A percentile compares a stretch with the other conserved stretches of the same genome.
Conservation (phyloP, 2,113 vertebrate genomes). For the Nicator chloris region DNA sequence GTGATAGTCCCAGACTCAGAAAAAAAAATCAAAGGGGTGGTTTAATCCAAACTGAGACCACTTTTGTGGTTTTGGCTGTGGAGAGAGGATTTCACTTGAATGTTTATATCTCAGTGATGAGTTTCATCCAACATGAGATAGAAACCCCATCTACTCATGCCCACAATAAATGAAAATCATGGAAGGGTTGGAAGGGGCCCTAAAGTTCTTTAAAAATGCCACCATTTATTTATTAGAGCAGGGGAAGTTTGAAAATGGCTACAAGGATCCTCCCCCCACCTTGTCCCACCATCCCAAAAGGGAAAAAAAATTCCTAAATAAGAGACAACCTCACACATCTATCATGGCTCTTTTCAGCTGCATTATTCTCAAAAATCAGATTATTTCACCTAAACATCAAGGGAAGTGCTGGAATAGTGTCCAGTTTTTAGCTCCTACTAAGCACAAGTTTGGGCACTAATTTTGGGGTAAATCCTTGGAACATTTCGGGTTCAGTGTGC, state of each 20-base stretch:
- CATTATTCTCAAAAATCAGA: background rate
- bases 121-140: background rate
- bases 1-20: background rate
- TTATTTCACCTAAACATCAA: background rate
- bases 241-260: background rate
- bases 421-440: background rate
- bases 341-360: background rate
- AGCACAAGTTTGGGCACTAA: background rate
- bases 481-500: background rate
- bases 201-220: background rate
- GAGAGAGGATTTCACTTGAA: background rate
- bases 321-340: background rate
- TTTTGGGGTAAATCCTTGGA: background rate
- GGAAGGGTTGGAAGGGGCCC: background rate
- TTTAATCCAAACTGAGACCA: background rate
- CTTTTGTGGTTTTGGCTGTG: background rate
- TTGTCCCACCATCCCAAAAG: background rate
- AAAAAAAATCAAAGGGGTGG: background rate
- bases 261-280: background rate
- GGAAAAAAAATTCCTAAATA: background rate
- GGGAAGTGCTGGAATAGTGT: background rate
- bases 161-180: background rate
- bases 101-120: background rate
- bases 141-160: background rate
- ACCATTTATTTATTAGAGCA: background rate